Percentiles rank a stretch among this genome's conserved stretches.
Evolutionary conservation across 1,140 invertebrate genomes (phyloP).

Genomic region (Drosophila serrata): DNA sequence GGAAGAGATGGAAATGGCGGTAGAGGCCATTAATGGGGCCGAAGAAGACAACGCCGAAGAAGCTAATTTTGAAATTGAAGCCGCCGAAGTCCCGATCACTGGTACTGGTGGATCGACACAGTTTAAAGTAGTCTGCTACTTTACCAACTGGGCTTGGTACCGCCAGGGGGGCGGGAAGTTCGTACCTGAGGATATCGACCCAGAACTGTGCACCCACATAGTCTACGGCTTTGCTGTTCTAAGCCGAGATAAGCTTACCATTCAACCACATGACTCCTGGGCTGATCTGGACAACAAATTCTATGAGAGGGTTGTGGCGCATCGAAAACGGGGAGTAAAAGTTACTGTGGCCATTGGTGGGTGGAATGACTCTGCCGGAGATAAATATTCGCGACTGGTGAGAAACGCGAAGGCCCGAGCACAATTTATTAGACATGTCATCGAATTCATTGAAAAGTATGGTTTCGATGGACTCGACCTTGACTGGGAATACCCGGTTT

Average conservation of each 20-base stretch:
- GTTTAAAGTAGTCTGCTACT: slow-evolving; percentile 94
- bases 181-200: slow-evolving; percentile 92
- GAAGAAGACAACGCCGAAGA: slow-evolving; percentile 57
- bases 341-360: slow-evolving; percentile 94
- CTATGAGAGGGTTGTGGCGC: slow-evolving; percentile 92
- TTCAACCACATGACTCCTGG: slow-evolving; percentile 95
- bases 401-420: slow-evolving; percentile 90
- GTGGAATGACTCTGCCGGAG: slow-evolving; percentile 95
- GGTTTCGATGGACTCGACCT: slow-evolving; percentile 94
- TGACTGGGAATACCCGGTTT: slow-evolving; percentile 97
- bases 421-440: slow-evolving; percentile 90
- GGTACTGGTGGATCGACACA: slow-evolving; percentile 61
- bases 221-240: slow-evolving; percentile 96
- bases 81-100: slow-evolving; percentile 4
- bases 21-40: slow-evolving; percentile 15
- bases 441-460: slow-evolving; percentile 92
- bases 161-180: slow-evolving; percentile 93
- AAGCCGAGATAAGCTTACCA: slow-evolving; percentile 90
- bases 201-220: slow-evolving; percentile 95
- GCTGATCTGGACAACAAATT: slow-evolving; percentile 95
- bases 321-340: slow-evolving; percentile 91
- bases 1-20: slow-evolving; percentile 20
- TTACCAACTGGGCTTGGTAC: slow-evolving; percentile 98
- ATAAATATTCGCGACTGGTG: slow-evolving; percentile 94
- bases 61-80: slow-evolving; percentile 44